phyloP scores from a whole-genome alignment of 2,113 vertebrate genomes.

The Tragelaphus buxtoni region DNA sequence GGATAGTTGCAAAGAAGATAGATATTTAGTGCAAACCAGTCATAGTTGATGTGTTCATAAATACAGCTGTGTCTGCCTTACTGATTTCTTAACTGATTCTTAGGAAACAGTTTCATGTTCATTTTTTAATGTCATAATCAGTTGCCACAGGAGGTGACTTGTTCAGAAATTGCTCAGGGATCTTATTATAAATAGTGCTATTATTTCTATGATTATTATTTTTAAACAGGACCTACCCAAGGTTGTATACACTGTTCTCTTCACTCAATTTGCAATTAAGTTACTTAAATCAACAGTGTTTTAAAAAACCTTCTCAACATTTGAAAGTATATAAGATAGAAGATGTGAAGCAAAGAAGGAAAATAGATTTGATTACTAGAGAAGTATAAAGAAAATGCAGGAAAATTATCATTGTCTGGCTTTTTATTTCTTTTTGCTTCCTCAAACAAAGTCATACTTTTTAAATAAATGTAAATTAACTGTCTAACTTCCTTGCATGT shows the following conservation, averaged over 20 bases:
- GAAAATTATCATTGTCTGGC: neutral
- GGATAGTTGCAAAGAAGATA: neutral
- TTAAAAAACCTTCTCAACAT: neutral
- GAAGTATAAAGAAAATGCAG: neutral
- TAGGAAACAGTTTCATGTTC: neutral
- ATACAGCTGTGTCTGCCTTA: neutral
- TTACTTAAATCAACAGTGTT: neutral
- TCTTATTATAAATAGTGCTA: neutral
- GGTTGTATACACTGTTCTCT: neutral
- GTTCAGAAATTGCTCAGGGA: constrained; percentile 16
- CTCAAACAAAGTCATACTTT: neutral
- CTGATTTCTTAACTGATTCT: constrained; percentile 33
- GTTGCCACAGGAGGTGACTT: neutral
- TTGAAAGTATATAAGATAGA: neutral
- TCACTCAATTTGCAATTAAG: neutral
- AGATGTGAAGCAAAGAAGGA: neutral
- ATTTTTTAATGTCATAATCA: constrained; percentile 30
- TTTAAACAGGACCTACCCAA: neutral
- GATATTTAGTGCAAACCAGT: neutral
- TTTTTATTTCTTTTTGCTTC: neutral
- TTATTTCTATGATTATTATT: neutral
- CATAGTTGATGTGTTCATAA: neutral
- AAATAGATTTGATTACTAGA: neutral
- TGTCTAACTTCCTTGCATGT: neutral
- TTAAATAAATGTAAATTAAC: neutral